Base-by-base conservation (phyloP, 2,797 vertebrate species). In the Tachyglossus aculeatus region DNA sequence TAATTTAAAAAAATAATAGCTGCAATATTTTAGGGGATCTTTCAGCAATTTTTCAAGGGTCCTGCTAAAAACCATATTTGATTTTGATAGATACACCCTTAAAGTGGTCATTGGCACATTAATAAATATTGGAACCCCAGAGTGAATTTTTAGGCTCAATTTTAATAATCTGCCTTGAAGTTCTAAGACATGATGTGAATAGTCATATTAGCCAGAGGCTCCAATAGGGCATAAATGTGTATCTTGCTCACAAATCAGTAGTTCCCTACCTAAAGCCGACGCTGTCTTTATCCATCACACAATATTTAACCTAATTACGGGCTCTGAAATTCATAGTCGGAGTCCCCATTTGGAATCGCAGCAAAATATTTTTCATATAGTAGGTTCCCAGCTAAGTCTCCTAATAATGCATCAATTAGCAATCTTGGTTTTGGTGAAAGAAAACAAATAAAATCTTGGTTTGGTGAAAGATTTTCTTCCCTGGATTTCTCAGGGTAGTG, bases 1-100 rank as follows among this genome's bases (percentile, higher is more conserved):
- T 67, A 81, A 78, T 76, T 73, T 83, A 29, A 83, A 89, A 90
- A 61, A 87, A 85, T 87, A 87, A 85, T 85, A 82, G 82, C 83
- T 58, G 78, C 60, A 78, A 87, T 87, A 83, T 87, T 87, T 87
- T 83, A 87, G 73, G 61, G 63, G 74, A 64, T 79, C 77, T 85
- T 90, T 90, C 36, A 29, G 71, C 40, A 43, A 57, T 62, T 81
- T 84, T 81, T 81, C 16, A 77, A 69, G 63, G 61, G 74, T 76
- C 77, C 83, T 84, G 39, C 57, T 52, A 73, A 70, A 83, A 40
- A 44, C 0, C 77, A 57, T 52, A 76, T 78, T 78, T 80, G 67
- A 83, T 83, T 82, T 74, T 84, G 71, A 86, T 83, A 82, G 40
- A 16, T 68, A 22, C 50, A 54, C 55, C 50, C 52, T 77, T 76